Evolutionary conservation across 2,113 vertebrate genomes (phyloP).

Genomic region (Trinectes maculatus): DNA sequence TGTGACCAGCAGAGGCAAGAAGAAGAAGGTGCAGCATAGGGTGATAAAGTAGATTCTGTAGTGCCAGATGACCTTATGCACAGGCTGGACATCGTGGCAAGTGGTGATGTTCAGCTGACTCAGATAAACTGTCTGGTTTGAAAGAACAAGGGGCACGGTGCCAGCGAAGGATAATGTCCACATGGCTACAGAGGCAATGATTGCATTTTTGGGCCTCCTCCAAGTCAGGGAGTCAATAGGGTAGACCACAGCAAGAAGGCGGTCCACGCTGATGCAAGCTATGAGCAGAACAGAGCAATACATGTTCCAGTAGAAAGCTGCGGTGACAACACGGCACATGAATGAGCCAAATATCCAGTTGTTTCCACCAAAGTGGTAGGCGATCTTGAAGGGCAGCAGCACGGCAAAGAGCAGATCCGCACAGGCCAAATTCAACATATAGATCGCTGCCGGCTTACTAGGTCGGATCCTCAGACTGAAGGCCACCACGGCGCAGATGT

Average conservation of each 20-base stretch:
- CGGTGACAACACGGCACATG: slow-evolving; percentile 88
- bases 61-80: slow-evolving; percentile 44
- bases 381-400: slow-evolving; percentile 89
- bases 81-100: slow-evolving; percentile 80
- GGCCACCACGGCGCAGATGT: slow-evolving; percentile 82
- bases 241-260: slow-evolving; percentile 91
- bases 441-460: slow-evolving; percentile 89
- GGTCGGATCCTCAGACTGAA: slow-evolving; percentile 85
- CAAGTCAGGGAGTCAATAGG: slow-evolving; percentile 90
- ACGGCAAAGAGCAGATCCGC: slow-evolving; percentile 89
- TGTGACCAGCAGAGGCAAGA: slow-evolving; percentile 87
- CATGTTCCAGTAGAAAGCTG: slow-evolving; percentile 95
- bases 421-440: slow-evolving; percentile 91
- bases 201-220: slow-evolving; percentile 82
- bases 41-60: slow-evolving; percentile 87
- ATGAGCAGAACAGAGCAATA: slow-evolving; percentile 93
- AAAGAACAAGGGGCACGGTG: slow-evolving; percentile 85
- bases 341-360: slow-evolving; percentile 87
- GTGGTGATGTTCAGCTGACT: slow-evolving; percentile 86
- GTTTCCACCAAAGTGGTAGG: slow-evolving; percentile 90
- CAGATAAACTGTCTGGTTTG: slow-evolving; percentile 84
- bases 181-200: slow-evolving; percentile 79
- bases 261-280: slow-evolving; percentile 90
- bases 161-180: slow-evolving; percentile 86
- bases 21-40: slow-evolving; percentile 86